Base-by-base conservation (phyloP, 2,888 invertebrate species). In the Deilephila elpenor region DNA sequence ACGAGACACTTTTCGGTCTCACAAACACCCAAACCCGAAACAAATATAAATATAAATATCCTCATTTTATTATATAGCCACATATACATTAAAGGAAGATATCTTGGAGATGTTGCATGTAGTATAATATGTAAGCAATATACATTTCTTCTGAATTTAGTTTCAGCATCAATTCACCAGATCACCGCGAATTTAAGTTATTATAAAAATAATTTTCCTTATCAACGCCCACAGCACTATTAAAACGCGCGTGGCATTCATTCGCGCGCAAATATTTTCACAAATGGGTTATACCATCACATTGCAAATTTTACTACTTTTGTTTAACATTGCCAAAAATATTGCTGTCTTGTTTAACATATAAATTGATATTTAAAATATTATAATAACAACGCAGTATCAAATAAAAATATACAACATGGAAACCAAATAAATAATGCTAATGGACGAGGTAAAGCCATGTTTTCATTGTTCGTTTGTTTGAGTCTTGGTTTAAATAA, bases 261-360 rank as follows among this genome's bases (percentile, higher is more conserved):
- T 67, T 67, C 64, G 20, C 64, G 64, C 4, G 11, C 44, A 67
- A 14, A 67, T 67, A 44, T 67, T 67, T 67, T 51, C 34, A 44
- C 64, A 67, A 20, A 67, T 67, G 64, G 20, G 37, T 67, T 67
- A 67, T 11, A 67, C 14, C 56, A 56, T 67, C 44, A 25, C 44
- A 14, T 8, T 17, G 64, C 17, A 5, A 20, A 67, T 67, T 44
- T 67, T 25, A 51, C 20, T 51, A 51, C 25, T 51, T 25, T 51
- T 67, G 67, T 67, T 67, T 67, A 25, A 67, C 25, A 67, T 67
- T 51, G 64, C 44, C 5, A 67, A 64, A 67, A n/a, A 67, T 67
- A 67, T 51, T 25, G 67, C 51, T 51, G 5, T 67, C 51, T 67
- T 67, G 25, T 51, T 51, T 67, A 67, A 51, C 25, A 67, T 67